Conservation (phyloP, 1,140 invertebrate genomes). For the Neuroterus valhalla region DNA sequence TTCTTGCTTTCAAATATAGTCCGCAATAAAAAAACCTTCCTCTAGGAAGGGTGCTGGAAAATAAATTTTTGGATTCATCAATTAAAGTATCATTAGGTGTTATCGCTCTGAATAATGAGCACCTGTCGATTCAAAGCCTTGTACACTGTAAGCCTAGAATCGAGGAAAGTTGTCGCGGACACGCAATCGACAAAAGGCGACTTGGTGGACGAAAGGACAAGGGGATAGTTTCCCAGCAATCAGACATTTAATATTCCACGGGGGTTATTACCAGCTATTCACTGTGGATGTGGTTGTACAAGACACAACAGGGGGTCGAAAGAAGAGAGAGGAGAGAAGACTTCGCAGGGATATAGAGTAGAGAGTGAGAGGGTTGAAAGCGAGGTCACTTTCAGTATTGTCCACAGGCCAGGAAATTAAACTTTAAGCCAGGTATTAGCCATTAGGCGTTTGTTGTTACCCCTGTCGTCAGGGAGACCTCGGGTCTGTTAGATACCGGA, state of each 20-base stretch:
- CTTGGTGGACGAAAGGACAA: not conserved
- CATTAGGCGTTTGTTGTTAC: slow-evolving; percentile 74
- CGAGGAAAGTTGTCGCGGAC: not conserved
- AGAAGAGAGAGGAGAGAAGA: slow-evolving; percentile 31
- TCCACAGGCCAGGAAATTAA: slow-evolving; percentile 72
- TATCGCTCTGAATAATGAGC: not conserved
- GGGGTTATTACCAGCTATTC: slow-evolving; percentile 42
- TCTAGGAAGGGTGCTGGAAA: not conserved
- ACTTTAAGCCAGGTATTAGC: slow-evolving; percentile 69
- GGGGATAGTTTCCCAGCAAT: slow-evolving; percentile 15
- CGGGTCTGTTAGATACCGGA: slow-evolving; percentile 67
- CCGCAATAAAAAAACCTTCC: not conserved
- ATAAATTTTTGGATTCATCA: not conserved
- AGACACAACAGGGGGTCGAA: slow-evolving; percentile 26
- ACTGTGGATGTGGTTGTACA: slow-evolving; percentile 1
- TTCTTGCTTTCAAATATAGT: too few relatives aligned
- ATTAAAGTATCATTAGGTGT: slow-evolving; percentile 19
- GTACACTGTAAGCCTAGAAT: not conserved
- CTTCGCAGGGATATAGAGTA: slow-evolving; percentile 9
- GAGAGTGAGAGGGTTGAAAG: slow-evolving; percentile 33
- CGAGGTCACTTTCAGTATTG: slow-evolving; percentile 65
- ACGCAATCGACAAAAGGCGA: slow-evolving; percentile 3
- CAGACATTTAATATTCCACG: slow-evolving; percentile 48
- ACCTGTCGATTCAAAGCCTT: not conserved
- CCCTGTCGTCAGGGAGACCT: slow-evolving; percentile 70